phyloP scores from a whole-genome alignment of 1,140 invertebrate genomes.

The Neuroterus valhalla region DNA sequence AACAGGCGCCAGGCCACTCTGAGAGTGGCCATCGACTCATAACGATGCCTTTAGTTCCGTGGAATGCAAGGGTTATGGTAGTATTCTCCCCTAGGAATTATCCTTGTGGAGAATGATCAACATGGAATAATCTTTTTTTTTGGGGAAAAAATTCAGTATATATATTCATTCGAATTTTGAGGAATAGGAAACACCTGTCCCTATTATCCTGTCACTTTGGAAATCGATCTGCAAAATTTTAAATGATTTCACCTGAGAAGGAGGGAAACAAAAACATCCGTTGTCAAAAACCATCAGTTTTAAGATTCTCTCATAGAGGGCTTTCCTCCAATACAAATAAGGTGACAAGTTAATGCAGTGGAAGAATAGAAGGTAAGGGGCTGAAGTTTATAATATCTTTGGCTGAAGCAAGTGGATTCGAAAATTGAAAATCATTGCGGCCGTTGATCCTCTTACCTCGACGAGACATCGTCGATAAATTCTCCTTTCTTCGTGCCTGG shows the following conservation, averaged over 20 bases:
- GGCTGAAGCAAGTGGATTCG: conserved; percentile 66
- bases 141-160: too few species aligned
- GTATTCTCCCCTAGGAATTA: too few species aligned
- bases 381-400: too few species aligned
- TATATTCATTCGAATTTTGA: too few species aligned
- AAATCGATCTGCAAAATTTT: neutral
- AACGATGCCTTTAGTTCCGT: conserved; percentile 54
- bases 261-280: neutral
- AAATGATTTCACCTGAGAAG: neutral
- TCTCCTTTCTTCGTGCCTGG: conserved; percentile 54
- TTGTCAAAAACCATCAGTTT: neutral
- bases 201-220: too few species aligned
- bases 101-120: too few species aligned
- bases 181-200: too few species aligned
- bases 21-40: conserved; percentile 58
- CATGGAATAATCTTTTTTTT: too few species aligned
- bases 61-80: neutral
- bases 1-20: conserved; percentile 65
- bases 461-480: conserved; percentile 71
- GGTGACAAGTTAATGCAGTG: conserved; percentile 57
- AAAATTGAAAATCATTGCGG: conserved; percentile 74
- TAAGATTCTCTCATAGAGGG: neutral
- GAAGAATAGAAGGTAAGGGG: conserved; percentile 52
- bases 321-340: neutral
- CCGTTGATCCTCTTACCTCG: conserved; percentile 70